Evolutionary conservation across 2,113 vertebrate species (phyloP).

Genomic region (Excalfactoria chinensis): DNA sequence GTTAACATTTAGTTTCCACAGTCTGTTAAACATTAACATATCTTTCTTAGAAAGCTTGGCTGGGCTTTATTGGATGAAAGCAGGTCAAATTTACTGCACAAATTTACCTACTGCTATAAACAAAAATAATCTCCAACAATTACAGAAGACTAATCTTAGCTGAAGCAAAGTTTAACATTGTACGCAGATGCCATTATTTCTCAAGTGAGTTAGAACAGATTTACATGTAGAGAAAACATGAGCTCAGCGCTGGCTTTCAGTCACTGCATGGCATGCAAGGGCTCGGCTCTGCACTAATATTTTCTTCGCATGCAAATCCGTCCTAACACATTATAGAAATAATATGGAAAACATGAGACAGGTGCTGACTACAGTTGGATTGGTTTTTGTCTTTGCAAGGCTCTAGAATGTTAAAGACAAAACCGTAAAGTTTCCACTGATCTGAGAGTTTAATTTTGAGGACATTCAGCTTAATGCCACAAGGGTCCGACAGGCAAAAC

Average conservation of each 20-base stretch:
- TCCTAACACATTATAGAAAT: constrained; percentile 39
- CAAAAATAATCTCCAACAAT: constrained; percentile 65
- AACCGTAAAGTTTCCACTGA: not conserved
- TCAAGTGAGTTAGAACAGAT: constrained; percentile 30
- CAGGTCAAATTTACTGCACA: constrained; percentile 49
- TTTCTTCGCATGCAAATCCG: constrained; percentile 46
- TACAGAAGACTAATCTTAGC: constrained; percentile 59
- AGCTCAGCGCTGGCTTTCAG: constrained; percentile 14
- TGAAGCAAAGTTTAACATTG: not conserved
- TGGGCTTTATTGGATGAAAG: constrained; percentile 57
- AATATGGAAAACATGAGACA: constrained; percentile 37
- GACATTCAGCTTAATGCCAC: not conserved
- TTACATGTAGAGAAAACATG: constrained; percentile 10
- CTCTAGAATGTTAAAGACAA: not conserved
- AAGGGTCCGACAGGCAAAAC: not conserved
- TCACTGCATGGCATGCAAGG: accelerated
- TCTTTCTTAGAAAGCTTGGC: constrained; percentile 57
- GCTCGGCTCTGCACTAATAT: not conserved
- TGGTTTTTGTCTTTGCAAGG: not conserved
- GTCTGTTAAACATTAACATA: constrained; percentile 44
- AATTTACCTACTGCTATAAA: constrained; percentile 39
- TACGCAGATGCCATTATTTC: constrained; percentile 22
- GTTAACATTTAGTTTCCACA: constrained; percentile 25
- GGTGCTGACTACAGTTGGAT: not conserved
- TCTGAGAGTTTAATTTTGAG: accelerated